phyloP scores from a whole-genome alignment of 2,888 invertebrate genomes.

The Leuctra nigra region DNA sequence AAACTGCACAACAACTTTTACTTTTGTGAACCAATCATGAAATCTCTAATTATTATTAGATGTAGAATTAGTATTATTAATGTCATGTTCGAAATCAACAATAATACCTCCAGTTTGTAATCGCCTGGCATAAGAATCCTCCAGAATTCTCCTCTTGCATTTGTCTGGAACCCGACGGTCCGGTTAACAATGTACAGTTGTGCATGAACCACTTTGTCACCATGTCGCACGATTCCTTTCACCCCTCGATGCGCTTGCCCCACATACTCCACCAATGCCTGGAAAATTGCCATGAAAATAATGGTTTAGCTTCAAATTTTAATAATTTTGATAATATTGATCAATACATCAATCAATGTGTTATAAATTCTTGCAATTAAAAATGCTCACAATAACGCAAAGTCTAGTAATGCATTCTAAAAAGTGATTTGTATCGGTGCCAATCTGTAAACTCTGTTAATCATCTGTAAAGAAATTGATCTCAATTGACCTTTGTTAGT shows the following conservation, averaged over 20 bases:
- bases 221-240: slow-evolving; percentile 42
- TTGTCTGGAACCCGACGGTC: slow-evolving; percentile 39
- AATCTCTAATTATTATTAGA: too few relatives aligned
- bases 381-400: neutral
- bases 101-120: slow-evolving; percentile 43
- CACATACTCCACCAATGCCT: slow-evolving; percentile 38
- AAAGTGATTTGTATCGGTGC: neutral
- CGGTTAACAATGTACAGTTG: slow-evolving; percentile 37
- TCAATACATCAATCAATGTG: neutral
- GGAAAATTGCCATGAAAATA: neutral
- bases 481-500: too few relatives aligned
- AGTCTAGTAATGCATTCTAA: neutral
- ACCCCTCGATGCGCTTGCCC: slow-evolving; percentile 44
- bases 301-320: neutral
- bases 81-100: too few relatives aligned
- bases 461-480: neutral
- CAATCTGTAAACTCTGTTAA: neutral
- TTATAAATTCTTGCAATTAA: neutral
- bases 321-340: neutral
- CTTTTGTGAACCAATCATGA: too few relatives aligned
- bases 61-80: too few relatives aligned
- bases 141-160: slow-evolving; percentile 47
- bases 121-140: slow-evolving; percentile 45
- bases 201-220: slow-evolving; percentile 31
- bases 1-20: too few relatives aligned